phyloP scores from a whole-genome alignment of 1,140 invertebrate genomes.

The Vollenhovia emeryi region DNA sequence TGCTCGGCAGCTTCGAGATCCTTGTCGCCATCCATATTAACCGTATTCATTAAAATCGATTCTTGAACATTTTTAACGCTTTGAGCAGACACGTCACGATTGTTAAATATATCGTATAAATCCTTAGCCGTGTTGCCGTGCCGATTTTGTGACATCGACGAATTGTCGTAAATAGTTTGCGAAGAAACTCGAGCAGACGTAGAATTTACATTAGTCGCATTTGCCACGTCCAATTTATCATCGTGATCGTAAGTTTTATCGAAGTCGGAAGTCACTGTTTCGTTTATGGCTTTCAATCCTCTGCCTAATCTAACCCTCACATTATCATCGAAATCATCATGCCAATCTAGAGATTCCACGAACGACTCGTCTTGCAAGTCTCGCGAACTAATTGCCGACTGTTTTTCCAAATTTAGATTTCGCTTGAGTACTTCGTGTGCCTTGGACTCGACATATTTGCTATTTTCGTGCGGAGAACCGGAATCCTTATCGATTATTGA shows the following conservation, averaged over 20 bases:
- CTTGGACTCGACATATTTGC: constrained; percentile 39
- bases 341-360: constrained; percentile 70
- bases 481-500: constrained; percentile 51
- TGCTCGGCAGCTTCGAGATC: constrained; percentile 35
- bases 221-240: not conserved
- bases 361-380: constrained; percentile 74
- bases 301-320: constrained; percentile 68
- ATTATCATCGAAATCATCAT: constrained; percentile 71
- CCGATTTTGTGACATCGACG: not conserved
- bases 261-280: not conserved
- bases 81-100: not conserved
- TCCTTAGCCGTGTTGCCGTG: not conserved
- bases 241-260: not conserved
- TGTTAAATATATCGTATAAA: not conserved
- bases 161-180: not conserved
- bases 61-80: not conserved
- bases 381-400: constrained; percentile 54
- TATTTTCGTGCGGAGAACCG: constrained; percentile 54
- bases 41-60: not conserved
- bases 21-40: not conserved
- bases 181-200: not conserved
- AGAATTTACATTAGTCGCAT: not conserved
- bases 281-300: constrained; percentile 63
- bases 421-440: not conserved
- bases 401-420: constrained; percentile 58